Percentiles rank a stretch among this genome's conserved stretches.
Conservation (phyloP, 2,113 vertebrate species). For the Centrocercus urophasianus region DNA sequence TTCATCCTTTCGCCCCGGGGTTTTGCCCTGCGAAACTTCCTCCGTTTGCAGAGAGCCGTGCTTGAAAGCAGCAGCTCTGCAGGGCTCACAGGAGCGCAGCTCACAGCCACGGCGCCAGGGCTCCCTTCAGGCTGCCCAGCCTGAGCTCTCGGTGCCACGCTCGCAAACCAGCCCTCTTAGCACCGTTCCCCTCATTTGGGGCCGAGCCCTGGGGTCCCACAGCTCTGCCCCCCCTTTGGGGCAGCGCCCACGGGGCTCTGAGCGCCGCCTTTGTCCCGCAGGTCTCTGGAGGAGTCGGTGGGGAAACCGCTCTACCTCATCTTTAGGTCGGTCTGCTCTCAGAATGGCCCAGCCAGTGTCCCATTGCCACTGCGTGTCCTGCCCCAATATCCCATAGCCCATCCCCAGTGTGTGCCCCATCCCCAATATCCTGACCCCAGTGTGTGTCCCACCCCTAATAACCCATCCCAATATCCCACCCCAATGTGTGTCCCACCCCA, state of each 20-base stretch:
- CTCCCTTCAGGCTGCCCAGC: no score
- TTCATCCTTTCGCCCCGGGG: not conserved
- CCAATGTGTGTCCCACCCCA: no score
- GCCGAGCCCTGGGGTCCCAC: fast-evolving
- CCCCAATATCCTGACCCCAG: no score
- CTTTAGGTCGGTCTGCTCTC: constrained; percentile 78
- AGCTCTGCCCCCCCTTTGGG: fast-evolving
- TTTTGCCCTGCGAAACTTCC: not conserved
- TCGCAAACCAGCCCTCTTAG: not conserved
- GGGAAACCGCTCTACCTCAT: constrained; percentile 95
- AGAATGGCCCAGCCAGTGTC: fast-evolving
- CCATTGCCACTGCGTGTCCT: no score
- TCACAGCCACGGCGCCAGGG: not conserved
- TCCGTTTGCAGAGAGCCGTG: fast-evolving
- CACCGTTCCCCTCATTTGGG: fast-evolving
- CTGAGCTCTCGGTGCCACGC: no score
- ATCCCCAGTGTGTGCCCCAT: no score
- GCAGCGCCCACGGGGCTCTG: not conserved
- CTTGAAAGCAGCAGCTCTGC: not conserved
- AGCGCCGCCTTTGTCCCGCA: not conserved
- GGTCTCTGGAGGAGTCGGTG: constrained; percentile 96
- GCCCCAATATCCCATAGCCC: no score
- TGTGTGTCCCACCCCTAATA: no score
- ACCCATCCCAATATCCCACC: no score
- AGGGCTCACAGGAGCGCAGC: not conserved